Evolutionary conservation across 2,113 vertebrate genomes (phyloP).

Genomic region (Ursus arctos): DNA sequence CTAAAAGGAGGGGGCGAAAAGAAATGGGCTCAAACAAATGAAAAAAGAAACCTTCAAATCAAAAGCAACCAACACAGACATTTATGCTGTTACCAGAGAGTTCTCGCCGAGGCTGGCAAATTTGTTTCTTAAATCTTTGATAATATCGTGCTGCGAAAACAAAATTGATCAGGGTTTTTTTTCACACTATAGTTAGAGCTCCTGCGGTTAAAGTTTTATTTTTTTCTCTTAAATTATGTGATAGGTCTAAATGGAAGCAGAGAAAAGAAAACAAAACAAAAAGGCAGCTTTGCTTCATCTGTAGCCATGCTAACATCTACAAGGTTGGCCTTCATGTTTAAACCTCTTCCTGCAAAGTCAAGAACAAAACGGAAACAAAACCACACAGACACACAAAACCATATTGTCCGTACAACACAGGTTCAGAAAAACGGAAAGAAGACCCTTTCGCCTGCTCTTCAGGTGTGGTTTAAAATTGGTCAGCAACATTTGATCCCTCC

Average conservation of each 20-base stretch:
- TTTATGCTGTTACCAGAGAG: conserved; percentile 92
- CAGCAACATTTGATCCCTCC: conserved; percentile 61
- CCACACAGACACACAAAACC: conserved; percentile 82
- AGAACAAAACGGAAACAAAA: conserved; percentile 85
- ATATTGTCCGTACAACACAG: conserved; percentile 79
- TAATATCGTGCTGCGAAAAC: conserved; percentile 92
- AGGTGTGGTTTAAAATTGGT: conserved; percentile 40
- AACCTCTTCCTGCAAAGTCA: conserved; percentile 90
- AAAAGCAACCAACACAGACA: conserved; percentile 91
- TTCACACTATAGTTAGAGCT: conserved; percentile 86
- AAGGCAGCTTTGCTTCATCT: conserved; percentile 86
- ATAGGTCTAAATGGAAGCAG: conserved; percentile 88
- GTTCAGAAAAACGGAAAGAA: conserved; percentile 69
- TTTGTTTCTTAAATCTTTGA: conserved; percentile 93
- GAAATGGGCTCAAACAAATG: conserved; percentile 88
- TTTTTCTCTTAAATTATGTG: conserved; percentile 86
- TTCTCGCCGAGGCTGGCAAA: conserved; percentile 91
- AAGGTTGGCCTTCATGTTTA: conserved; percentile 91
- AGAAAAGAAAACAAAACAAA: conserved; percentile 80
- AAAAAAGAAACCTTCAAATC: conserved; percentile 87
- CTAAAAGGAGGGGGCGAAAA: conserved; percentile 80
- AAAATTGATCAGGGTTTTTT: conserved; percentile 90
- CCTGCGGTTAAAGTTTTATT: conserved; percentile 85
- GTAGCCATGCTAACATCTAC: conserved; percentile 87
- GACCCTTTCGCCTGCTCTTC: conserved; percentile 74